Evolutionary conservation across 2,113 vertebrate genomes (phyloP).

Genomic region (Dicerorhinus sumatrensis): DNA sequence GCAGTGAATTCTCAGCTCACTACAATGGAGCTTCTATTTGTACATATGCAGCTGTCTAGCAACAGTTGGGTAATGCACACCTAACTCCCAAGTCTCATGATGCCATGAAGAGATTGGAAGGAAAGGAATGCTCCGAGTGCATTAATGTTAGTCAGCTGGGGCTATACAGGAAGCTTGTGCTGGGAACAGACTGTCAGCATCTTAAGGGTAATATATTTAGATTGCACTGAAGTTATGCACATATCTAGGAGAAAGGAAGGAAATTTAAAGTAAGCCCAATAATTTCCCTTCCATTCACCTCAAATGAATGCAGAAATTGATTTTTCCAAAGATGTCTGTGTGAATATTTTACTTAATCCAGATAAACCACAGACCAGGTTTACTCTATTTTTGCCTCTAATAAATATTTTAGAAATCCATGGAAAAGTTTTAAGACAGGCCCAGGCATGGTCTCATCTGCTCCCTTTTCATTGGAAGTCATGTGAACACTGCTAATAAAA

Average conservation of each 20-base stretch:
- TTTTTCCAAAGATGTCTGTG: neutral
- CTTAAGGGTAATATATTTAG: neutral
- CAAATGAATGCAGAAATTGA: neutral
- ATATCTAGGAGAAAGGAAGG: neutral
- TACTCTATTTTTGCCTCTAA: neutral
- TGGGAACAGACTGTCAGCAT: neutral
- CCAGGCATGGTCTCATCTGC: neutral
- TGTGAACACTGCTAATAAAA: neutral
- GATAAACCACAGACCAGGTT: neutral
- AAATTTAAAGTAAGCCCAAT: neutral
- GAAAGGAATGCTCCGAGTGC: neutral
- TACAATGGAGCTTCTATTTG: neutral
- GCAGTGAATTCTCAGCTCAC: neutral
- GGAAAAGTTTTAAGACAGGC: neutral
- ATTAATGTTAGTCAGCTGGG: neutral
- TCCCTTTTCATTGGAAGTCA: neutral
- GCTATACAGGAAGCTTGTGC: neutral
- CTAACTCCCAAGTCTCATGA: neutral
- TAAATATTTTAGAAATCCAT: neutral
- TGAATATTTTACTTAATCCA: slow-evolving; percentile 39
- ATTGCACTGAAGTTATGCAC: neutral
- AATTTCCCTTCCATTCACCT: neutral
- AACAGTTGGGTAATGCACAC: neutral
- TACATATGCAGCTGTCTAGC: neutral
- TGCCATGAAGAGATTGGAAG: neutral